Percentiles rank a stretch among this genome's conserved stretches.
Evolutionary conservation across 1,140 invertebrate genomes (phyloP).

Genomic region (Drosophila trapezifrons): DNA sequence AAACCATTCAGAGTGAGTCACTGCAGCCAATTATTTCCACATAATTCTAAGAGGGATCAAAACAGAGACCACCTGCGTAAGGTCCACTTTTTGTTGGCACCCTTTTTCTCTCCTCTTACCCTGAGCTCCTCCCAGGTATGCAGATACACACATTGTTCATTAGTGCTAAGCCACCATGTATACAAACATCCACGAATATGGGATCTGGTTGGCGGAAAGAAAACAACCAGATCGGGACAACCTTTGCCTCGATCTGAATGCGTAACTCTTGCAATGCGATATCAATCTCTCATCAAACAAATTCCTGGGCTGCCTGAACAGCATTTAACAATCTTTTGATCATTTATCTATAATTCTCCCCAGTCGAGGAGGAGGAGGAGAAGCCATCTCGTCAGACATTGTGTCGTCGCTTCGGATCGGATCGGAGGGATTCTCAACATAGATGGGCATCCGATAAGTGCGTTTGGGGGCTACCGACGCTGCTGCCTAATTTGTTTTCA

Average conservation of each 20-base stretch:
- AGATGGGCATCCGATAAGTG: slow-evolving; percentile 67
- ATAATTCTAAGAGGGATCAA: slow-evolving; percentile 19
- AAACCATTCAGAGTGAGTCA: slow-evolving; percentile 18
- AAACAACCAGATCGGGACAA: slow-evolving; percentile 31
- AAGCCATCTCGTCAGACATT: slow-evolving; percentile 59
- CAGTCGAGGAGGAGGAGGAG: slow-evolving; percentile 10
- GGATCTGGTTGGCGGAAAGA: slow-evolving; percentile 28
- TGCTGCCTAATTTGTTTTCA: slow-evolving; percentile 68
- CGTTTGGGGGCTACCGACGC: slow-evolving; percentile 46
- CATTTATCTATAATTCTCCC: slow-evolving; percentile 61
- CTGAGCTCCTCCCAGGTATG: slow-evolving; percentile 22
- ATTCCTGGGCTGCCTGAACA: slow-evolving; percentile 74
- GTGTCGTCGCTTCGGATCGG: slow-evolving; percentile 47
- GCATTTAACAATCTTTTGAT: slow-evolving; percentile 77
- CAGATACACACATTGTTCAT: slow-evolving; percentile 43
- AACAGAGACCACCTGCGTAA: slow-evolving; percentile 34
- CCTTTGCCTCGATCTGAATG: slow-evolving; percentile 44
- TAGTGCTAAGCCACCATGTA: slow-evolving; percentile 45
- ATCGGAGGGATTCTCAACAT: slow-evolving; percentile 48
- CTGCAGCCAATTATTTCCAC: slow-evolving; percentile 10
- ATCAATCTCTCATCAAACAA: slow-evolving; percentile 78
- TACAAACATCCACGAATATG: slow-evolving; percentile 29
- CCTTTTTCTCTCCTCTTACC: slow-evolving; percentile 9
- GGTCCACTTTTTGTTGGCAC: slow-evolving; percentile 17
- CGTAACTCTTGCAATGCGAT: slow-evolving; percentile 66